phyloP scores from a whole-genome alignment of 2,113 vertebrate species.

The Tylochromis polylepis region DNA sequence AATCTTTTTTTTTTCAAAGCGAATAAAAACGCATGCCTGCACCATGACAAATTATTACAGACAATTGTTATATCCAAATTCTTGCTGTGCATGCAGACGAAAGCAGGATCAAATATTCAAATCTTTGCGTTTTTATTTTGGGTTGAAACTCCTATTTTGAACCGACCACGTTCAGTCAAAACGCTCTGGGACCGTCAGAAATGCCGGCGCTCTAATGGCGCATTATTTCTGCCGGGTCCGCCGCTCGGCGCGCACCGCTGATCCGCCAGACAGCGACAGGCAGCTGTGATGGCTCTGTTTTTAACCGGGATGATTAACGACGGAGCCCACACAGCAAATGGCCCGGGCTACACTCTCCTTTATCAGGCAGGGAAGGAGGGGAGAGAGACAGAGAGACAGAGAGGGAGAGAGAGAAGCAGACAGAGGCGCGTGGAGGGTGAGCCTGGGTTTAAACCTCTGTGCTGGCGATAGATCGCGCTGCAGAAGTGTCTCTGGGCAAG shows the following conservation, averaged over 20 bases:
- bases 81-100: background rate
- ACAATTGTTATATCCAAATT: background rate
- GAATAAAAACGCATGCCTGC: background rate
- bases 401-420: background rate
- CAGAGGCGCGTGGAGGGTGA: background rate
- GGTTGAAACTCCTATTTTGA: background rate
- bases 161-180: background rate
- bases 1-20: background rate
- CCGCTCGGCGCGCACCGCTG: conserved; percentile 34
- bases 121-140: background rate
- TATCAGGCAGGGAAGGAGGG: conserved; percentile 55
- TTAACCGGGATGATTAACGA: conserved; percentile 73
- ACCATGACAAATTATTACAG: background rate
- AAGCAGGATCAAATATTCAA: background rate
- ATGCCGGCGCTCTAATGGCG: background rate
- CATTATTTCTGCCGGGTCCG: conserved; percentile 13
- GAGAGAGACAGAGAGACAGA: background rate
- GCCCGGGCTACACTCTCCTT: conserved; percentile 50
- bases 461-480: background rate
- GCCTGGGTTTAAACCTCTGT: background rate
- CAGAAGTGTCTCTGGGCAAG: conserved; percentile 54
- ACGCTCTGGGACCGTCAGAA: background rate
- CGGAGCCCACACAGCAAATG: conserved; percentile 61
- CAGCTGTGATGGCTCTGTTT: conserved; percentile 72
- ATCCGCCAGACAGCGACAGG: conserved; percentile 53